Base-by-base conservation (phyloP, 2,888 invertebrate species). In the Rhagonycha fulva region DNA sequence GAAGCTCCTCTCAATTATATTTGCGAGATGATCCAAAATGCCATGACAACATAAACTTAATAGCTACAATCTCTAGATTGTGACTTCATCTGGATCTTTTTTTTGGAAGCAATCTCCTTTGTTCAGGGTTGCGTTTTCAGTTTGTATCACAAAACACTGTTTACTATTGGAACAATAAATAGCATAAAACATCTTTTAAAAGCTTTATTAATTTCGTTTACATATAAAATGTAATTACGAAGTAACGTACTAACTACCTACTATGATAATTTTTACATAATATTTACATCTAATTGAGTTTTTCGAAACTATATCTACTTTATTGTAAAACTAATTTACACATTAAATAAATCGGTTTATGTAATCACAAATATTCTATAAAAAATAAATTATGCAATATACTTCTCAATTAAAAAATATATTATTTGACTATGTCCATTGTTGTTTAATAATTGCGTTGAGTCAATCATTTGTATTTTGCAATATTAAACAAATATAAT, bases 351-450 rank as follows among this genome's bases (percentile, higher is more conserved):
- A 63, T 30, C 66, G 63, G 28, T 66, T 68, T 68, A 47, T 67
- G 68, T 28, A 69, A 70, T 75, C 75, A 71, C 71, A 60, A 62
- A 75, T 67, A 71, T 61, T 75, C 75, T 75, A 75, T 71, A 75
- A 75, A 75, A 63, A 75, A 75, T 75, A 75, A 75, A 75, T 75
- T 75, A 75, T 75, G 60, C 71, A 66, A 68, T 60, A 61, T 32
- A 62, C 62, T 67, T 71, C 26, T 66, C 62, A 75, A 67, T 71
- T 68, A 75, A 30, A 75, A 71, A 71, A 75, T 75, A 74, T 74
- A 75, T 74, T 19, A 75, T 71, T 71, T 71, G 24, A 60, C 30
- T 61, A 69, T 68, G 14, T 68, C 28, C 28, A 28, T 68, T 30
- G 28, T 68, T 28, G 28, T 14, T 28, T 68, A 28, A 28, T 32